Conservation (phyloP, 2,797 vertebrate genomes). For the Chrosomus eos region DNA sequence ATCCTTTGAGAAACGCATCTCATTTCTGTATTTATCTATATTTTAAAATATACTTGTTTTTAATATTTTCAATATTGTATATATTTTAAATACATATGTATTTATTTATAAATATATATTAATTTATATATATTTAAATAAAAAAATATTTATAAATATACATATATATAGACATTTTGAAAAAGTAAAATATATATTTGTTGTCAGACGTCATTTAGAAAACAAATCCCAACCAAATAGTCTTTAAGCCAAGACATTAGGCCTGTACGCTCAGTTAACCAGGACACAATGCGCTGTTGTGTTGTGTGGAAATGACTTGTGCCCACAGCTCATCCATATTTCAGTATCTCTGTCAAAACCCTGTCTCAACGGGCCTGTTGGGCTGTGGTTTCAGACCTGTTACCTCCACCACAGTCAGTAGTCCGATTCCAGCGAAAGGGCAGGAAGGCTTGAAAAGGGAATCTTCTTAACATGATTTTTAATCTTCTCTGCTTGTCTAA, state of each 20-base stretch:
- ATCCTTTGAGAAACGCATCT: neutral
- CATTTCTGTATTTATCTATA: too few relatives aligned
- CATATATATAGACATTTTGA: too few relatives aligned
- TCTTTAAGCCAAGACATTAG: neutral
- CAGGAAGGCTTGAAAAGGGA: slow-evolving; percentile 21
- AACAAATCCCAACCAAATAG: neutral
- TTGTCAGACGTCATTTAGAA: neutral
- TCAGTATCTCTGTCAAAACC: slow-evolving; percentile 17
- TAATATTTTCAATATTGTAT: too few relatives aligned
- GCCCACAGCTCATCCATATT: slow-evolving; percentile 33
- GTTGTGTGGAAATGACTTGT: slow-evolving; percentile 29
- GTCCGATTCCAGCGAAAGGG: slow-evolving; percentile 34
- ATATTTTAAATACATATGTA: too few relatives aligned
- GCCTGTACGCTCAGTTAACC: neutral
- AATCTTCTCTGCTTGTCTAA: slow-evolving; percentile 50
- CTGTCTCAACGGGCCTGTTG: neutral
- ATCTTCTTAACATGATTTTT: slow-evolving; percentile 43
- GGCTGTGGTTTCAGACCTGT: slow-evolving; percentile 30
- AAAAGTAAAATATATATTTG: too few relatives aligned
- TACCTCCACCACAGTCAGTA: slow-evolving; percentile 15
- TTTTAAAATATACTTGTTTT: too few relatives aligned
- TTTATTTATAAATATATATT: too few relatives aligned
- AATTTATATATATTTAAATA: too few relatives aligned
- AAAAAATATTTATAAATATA: too few relatives aligned
- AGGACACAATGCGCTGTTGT: slow-evolving; percentile 26